Percentiles rank a stretch among this genome's conserved stretches.
phyloP scores from a whole-genome alignment of 2,888 invertebrate species.

The Syrista parreyssii region DNA sequence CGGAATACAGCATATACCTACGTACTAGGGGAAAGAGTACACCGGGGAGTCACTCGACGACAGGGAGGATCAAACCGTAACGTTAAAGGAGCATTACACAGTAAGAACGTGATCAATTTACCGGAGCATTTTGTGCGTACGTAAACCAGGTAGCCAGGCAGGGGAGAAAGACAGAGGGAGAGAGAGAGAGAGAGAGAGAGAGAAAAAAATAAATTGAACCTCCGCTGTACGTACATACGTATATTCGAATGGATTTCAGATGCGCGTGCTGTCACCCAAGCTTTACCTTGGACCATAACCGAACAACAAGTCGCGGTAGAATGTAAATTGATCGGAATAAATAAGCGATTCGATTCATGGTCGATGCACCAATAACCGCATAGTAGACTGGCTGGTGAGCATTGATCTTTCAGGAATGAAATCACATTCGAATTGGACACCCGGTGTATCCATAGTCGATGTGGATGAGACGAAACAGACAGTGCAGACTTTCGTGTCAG shows the following conservation, averaged over 20 bases:
- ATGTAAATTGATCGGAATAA: constrained; percentile 28
- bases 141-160: constrained; percentile 8
- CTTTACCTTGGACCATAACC: constrained; percentile 15
- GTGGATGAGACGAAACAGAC: background rate
- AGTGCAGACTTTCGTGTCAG: background rate
- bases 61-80: background rate
- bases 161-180: background rate
- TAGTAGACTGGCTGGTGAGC: background rate
- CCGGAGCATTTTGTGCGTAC: constrained; percentile 5
- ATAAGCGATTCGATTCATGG: constrained; percentile 10
- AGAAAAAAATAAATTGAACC: background rate
- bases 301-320: constrained; percentile 17
- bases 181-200: background rate
- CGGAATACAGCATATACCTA: background rate
- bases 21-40: background rate
- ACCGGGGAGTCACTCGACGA: background rate
- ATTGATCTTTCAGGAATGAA: background rate
- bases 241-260: background rate
- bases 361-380: background rate
- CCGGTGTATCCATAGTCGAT: background rate
- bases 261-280: constrained; percentile 7
- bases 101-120: constrained; percentile 6
- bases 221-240: background rate
- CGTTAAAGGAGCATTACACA: constrained; percentile 1
- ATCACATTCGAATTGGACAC: background rate